These are phyloP conservation scores for Albula glossodonta DNA, from an alignment of 2,113 vertebrate species.

Conservation along the genomic window DNA sequence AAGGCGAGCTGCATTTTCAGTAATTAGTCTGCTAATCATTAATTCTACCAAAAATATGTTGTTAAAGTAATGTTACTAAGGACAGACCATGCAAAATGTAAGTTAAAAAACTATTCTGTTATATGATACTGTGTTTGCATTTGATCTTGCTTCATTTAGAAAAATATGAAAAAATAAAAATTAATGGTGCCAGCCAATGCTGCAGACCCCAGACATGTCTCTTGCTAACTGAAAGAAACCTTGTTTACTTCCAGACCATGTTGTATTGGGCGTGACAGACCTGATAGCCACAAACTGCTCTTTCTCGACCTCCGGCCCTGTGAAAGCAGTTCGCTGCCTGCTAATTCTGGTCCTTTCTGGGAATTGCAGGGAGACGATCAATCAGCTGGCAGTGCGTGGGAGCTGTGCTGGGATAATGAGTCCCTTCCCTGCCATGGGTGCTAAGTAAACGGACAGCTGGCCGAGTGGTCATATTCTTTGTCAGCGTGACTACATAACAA, in stretches of 20 bases:
- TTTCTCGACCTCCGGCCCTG: neutral
- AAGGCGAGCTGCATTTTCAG: too few species aligned
- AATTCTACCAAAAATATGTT: too few species aligned
- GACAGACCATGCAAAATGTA: too few species aligned
- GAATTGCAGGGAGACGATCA: neutral
- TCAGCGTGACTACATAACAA: neutral
- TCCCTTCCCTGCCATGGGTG: neutral
- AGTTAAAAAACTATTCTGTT: too few species aligned
- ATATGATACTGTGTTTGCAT: too few species aligned
- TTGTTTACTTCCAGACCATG: neutral
- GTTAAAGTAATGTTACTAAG: too few species aligned
- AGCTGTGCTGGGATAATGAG: neutral
- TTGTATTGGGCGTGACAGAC: neutral
- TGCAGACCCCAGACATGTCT: neutral
- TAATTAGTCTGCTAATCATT: too few species aligned
- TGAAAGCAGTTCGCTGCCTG: neutral
- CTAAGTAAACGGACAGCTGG: constrained; percentile 5
- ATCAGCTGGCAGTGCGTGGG: neutral
- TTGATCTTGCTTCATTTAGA: too few species aligned
- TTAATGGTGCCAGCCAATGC: too few species aligned
- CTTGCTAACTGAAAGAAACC: neutral
- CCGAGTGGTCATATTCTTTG: neutral
- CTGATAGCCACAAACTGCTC: neutral
- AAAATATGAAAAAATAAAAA: too few species aligned
- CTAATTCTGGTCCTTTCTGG: neutral